Evolutionary conservation across 92 coral and sea anemone genomes (phyloP), one percentile per base, ranked within the genome.

Genomic region (Porites lobata): DNA sequence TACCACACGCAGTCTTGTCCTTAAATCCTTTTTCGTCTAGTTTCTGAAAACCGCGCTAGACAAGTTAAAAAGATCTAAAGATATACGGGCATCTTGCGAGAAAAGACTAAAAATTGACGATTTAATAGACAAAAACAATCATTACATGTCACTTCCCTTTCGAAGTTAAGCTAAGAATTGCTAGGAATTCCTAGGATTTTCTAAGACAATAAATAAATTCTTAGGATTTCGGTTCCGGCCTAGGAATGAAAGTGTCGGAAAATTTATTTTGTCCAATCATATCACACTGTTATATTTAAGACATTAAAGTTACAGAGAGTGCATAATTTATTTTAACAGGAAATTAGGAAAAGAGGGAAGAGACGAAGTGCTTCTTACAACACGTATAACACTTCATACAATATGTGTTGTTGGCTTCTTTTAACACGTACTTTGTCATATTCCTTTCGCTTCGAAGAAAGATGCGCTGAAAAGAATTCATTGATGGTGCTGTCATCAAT

Each of bases 151-250:
- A 64, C 32, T 56, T 11, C 8, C 51, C 3, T n/a, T 62, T 17
- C 4, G 17, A 51, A 52, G 4, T 38, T 5, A 38, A 3, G 47
- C 47, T 81, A 53, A 1, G 9, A 64, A 26, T 56, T 64, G 24
- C 29, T 26, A 4, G 8, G 29, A 52, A 67, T 68, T 81, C 76
- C 57, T 65, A 26, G 77, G 85, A 69, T 81, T 68, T 76, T 15
- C 47, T 38, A 38, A 38, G 47, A 38, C 6, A 4, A 38, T 38
- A 38, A 38, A 1, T 38, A 4, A 38, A 38, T 38, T 38, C 47
- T 38, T 38, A 38, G 47, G 47, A 38, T 38, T 38, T 38, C 6
- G 47, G 47, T 38, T 38, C 4, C 47, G 47, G 47, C 6, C 47
- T 38, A 38, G 47, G 47, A 38, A 4, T 38, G 3, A 38, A 38